phyloP scores from a whole-genome alignment of 1,140 invertebrate species.

The Euwallacea fornicatus region DNA sequence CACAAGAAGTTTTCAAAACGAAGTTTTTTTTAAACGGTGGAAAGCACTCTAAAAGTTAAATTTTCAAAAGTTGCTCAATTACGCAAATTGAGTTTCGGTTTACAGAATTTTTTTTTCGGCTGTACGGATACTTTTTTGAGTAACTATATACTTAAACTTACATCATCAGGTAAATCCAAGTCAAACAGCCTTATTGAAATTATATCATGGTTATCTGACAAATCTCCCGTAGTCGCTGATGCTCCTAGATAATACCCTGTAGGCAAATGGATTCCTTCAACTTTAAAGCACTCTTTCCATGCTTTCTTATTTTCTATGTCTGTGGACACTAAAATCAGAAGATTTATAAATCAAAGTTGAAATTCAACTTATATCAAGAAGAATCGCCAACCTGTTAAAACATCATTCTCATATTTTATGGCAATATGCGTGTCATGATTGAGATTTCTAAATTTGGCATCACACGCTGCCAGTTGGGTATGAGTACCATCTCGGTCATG shows the following conservation, averaged over 20 bases:
- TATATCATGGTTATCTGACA: slow-evolving; percentile 97
- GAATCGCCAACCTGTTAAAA: slow-evolving; percentile 69
- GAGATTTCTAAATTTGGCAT: slow-evolving; percentile 91
- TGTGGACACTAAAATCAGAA: slow-evolving; percentile 71
- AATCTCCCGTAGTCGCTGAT: slow-evolving; percentile 93
- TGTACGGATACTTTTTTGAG: no score
- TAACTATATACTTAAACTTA: no score
- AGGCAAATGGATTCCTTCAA: slow-evolving; percentile 87
- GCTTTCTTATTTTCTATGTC: slow-evolving; percentile 89
- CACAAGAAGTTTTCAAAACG: no score
- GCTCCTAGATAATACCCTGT: slow-evolving; percentile 95
- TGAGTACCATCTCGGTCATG: slow-evolving; percentile 98
- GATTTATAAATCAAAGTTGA: neutral
- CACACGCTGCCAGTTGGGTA: slow-evolving; percentile 92
- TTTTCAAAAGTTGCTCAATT: no score
- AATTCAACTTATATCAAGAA: neutral
- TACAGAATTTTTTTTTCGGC: neutral
- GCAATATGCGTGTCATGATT: slow-evolving; percentile 89
- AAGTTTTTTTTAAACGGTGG: no score
- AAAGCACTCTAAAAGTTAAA: no score
- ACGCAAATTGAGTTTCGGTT: no score
- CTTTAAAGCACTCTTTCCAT: slow-evolving; percentile 93
- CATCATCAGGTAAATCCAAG: slow-evolving; percentile 73
- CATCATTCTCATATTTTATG: slow-evolving; percentile 89
- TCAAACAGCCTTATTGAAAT: slow-evolving; percentile 90